Evolutionary conservation across 2,888 invertebrate species (phyloP).

Genomic region (Nemapogon koenigi): DNA sequence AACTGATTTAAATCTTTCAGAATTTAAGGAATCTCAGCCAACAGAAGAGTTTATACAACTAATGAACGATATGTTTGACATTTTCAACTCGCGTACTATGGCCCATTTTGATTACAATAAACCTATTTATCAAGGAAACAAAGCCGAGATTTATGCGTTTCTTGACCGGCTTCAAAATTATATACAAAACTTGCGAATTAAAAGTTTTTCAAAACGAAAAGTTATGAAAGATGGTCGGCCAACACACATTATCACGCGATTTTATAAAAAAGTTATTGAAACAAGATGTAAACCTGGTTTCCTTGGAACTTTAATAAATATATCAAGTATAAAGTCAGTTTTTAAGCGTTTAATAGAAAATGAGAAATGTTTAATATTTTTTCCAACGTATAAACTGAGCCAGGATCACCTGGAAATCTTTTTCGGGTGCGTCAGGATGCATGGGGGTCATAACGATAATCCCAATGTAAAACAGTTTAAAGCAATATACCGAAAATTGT

Average conservation of each 20-base stretch:
- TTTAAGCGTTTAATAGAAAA: conserved; percentile 7
- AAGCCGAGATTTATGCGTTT: conserved; percentile 3
- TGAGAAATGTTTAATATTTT: too few relatives aligned
- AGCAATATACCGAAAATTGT: conserved; percentile 15
- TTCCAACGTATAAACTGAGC: conserved; percentile 12
- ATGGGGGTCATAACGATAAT: conserved; percentile 19
- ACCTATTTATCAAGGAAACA: conserved; percentile 1
- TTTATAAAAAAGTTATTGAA: conserved; percentile 5
- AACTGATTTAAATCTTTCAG: not conserved
- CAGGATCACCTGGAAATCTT: conserved; percentile 17
- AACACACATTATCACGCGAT: too few relatives aligned
- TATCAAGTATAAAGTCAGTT: conserved; percentile 14
- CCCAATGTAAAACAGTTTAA: conserved; percentile 16
- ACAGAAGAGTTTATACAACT: conserved; percentile 14
- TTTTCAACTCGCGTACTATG: conserved; percentile 14
- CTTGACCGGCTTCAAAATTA: conserved; percentile 8
- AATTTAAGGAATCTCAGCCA: conserved; percentile 9
- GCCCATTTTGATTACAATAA: conserved; percentile 3
- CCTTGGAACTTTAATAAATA: conserved; percentile 15
- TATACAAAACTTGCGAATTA: conserved; percentile 12
- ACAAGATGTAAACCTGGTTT: conserved; percentile 16
- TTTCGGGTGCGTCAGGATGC: conserved; percentile 15
- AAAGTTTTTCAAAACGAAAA: conserved; percentile 13
- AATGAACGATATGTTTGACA: conserved; percentile 15
- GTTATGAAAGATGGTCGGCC: conserved; percentile 7